These are phyloP conservation scores for Eunapius fragilis DNA, from an alignment of 37 sponge, comb jelly and placozoan genomes.

Conservation along the genomic window DNA sequence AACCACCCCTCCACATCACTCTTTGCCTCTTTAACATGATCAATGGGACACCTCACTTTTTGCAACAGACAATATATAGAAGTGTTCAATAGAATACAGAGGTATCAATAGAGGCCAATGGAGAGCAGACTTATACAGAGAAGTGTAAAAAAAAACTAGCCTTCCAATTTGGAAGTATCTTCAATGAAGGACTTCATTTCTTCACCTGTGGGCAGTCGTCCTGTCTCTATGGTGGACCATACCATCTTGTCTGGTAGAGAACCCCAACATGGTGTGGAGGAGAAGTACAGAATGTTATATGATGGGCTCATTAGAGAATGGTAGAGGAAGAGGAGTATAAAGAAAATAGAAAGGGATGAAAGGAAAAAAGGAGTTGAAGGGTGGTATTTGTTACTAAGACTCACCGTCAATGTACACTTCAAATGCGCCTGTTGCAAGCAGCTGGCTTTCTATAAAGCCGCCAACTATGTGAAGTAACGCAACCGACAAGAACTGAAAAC, in stretches of 20 bases:
- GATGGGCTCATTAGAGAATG: neutral
- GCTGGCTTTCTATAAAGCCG: slow-evolving; percentile 75
- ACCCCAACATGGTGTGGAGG: neutral
- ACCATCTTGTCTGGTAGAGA: slow-evolving; percentile 51
- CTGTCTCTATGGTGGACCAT: slow-evolving; percentile 85
- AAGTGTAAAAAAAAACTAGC: neutral
- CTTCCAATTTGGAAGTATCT: neutral
- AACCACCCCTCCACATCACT: too few relatives aligned
- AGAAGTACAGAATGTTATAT: neutral
- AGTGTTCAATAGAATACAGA: neutral
- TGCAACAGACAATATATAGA: too few relatives aligned
- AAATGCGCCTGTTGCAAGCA: slow-evolving; percentile 93
- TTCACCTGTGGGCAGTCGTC: slow-evolving; percentile 69
- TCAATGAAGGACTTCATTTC: slow-evolving; percentile 57
- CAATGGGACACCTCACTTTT: too few relatives aligned
- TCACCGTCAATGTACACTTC: slow-evolving; percentile 89
- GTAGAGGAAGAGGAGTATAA: too few relatives aligned
- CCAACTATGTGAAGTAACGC: slow-evolving; percentile 70
- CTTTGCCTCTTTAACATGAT: too few relatives aligned
- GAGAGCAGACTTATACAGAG: too few relatives aligned
- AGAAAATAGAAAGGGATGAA: too few relatives aligned
- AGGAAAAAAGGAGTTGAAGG: too few relatives aligned
- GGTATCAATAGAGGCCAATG: neutral
- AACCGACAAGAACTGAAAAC: slow-evolving; percentile 63
- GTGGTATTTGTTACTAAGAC: neutral